Conservation (phyloP, 2,113 vertebrate species). For the Malaclemys terrapin region DNA sequence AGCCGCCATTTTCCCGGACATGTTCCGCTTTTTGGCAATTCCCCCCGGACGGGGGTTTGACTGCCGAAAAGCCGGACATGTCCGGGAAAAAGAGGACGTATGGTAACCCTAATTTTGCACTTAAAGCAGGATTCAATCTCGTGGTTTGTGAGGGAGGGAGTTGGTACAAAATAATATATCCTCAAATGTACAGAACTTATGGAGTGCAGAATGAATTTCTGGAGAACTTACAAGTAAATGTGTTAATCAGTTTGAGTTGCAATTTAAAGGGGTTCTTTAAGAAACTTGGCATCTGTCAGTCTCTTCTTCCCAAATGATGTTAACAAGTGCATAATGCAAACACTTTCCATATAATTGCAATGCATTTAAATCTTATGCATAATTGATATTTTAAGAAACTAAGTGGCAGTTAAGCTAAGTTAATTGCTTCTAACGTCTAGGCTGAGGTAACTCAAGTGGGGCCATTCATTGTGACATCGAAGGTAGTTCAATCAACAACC, state of each 20-base stretch:
- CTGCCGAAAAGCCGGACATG: too few species aligned
- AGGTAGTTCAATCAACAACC: not conserved
- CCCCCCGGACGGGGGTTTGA: too few species aligned
- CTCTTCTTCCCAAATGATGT: not conserved
- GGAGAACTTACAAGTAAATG: not conserved
- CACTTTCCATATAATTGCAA: not conserved
- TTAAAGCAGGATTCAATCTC: not conserved
- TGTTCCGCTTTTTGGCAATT: too few species aligned
- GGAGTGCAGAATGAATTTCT: not conserved
- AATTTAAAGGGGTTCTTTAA: not conserved
- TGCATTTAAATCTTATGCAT: not conserved
- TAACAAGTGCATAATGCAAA: not conserved
- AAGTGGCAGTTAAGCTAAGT: not conserved
- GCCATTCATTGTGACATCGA: not conserved
- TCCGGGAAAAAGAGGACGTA: too few species aligned
- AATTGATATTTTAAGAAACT: not conserved
- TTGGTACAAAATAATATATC: not conserved
- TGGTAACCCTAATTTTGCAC: too few species aligned
- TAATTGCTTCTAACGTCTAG: conserved; percentile 12
- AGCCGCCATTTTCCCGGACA: too few species aligned
- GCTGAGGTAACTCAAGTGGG: not conserved
- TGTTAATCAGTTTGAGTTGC: not conserved
- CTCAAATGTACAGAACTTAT: not conserved
- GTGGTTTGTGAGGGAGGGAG: not conserved
- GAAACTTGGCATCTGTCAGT: not conserved